Evolutionary conservation across 1,140 invertebrate genomes (phyloP), one percentile per base, ranked within the genome.

Genomic region (Drosophila nannoptera): DNA sequence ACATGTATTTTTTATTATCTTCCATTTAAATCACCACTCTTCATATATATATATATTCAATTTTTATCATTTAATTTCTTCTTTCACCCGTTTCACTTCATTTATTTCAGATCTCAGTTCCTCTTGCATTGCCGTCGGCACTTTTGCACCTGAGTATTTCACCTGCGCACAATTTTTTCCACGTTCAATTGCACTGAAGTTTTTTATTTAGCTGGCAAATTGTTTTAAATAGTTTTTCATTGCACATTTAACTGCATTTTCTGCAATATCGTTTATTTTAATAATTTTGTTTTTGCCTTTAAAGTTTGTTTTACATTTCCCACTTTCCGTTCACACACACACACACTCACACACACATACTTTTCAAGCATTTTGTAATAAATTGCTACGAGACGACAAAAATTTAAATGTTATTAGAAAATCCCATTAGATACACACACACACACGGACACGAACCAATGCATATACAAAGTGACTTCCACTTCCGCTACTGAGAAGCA

Each of bases 321-420:
- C 45, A 46, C 42, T 58, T 29, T 6, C 16, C 7, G 4, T 9
- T 22, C 3, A 22, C 22, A 22, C 22, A 22, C 22, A 22, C 22
- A 22, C 22, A 22, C 22, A 22, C 22, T 2, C 22, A 22, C 22
- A 22, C 22, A 22, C 22, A 43, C 11, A 36, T n/a, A 50, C 32
- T 69, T 63, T 62, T 59, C 42, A 72, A 42, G 60, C 60, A 61
- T 59, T 68, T 63, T 55, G 76, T 76, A 68, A 74, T 80, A 77
- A 84, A 86, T 84, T 76, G 56, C 70, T 76, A 69, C 29, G 59
- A 67, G 81, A 69, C 52, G 76, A 55, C 69, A 80, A 83, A 76
- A 86, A 80, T 84, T 84, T 80, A 80, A 86, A 84, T 86, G 76
- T 80, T 86, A 84, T 84, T 84, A 77, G 81, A 86, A 84, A 86